These are phyloP conservation scores for Diarsia rubi DNA, from an alignment of 2,888 invertebrate genomes.

Conservation along the genomic window DNA sequence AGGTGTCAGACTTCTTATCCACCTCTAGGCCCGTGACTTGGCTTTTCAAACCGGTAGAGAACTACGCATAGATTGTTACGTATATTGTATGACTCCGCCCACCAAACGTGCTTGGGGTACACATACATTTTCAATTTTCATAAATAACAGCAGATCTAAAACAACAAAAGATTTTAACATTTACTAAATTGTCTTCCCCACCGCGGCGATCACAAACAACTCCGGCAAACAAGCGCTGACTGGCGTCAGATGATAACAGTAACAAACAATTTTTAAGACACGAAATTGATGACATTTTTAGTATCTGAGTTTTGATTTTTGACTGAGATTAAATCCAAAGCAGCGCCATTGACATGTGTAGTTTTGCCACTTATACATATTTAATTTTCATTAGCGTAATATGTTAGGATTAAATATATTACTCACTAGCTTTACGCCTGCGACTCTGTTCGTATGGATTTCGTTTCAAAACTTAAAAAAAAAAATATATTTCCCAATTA, in stretches of 20 bases:
- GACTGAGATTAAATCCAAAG: background rate
- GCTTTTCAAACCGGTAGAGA: too few species aligned
- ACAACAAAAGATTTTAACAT: conserved; percentile 18
- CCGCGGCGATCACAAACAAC: background rate
- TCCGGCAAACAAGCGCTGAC: conserved; percentile 7
- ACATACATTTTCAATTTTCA: background rate
- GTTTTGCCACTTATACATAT: background rate
- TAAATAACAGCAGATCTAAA: conserved; percentile 24
- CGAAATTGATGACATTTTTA: background rate
- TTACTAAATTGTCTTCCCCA: conserved; percentile 2
- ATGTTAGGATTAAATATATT: background rate
- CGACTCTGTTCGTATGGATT: background rate
- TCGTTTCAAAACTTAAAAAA: too few species aligned
- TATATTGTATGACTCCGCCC: background rate
- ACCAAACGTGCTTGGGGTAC: background rate
- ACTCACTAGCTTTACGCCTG: background rate
- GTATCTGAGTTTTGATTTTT: background rate
- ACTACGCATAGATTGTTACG: background rate
- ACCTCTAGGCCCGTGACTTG: too few species aligned
- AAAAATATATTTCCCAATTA: too few species aligned
- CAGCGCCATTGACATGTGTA: background rate
- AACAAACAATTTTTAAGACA: background rate
- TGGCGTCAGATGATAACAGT: background rate
- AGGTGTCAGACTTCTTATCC: too few species aligned
- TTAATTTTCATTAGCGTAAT: background rate